These are phyloP conservation scores for Hemithea aestivaria DNA, from an alignment of 2,888 invertebrate species.

Conservation along the genomic window DNA sequence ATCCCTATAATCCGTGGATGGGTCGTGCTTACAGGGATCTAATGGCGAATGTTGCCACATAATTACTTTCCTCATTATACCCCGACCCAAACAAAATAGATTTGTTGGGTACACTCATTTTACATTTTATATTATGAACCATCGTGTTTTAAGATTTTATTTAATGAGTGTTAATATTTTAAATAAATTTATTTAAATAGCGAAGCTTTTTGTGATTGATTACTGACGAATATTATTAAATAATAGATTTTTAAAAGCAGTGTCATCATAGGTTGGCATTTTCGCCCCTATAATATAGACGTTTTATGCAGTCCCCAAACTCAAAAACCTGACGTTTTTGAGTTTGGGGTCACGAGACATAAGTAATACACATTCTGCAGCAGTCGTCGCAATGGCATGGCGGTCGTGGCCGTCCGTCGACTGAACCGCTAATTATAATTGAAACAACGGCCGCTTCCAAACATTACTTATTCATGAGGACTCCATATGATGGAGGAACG, in stretches of 20 bases:
- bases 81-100: slow-evolving; percentile 37
- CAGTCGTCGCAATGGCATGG: slow-evolving; percentile 26
- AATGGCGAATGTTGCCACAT: slow-evolving; percentile 66
- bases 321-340: no score
- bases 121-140: background rate
- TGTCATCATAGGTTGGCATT: no score
- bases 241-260: no score
- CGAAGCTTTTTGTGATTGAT: no score
- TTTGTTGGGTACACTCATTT: slow-evolving; percentile 26
- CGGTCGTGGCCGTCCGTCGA: slow-evolving; percentile 61
- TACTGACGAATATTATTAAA: no score
- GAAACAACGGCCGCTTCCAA: slow-evolving; percentile 74
- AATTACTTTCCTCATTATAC: slow-evolving; percentile 63
- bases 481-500: slow-evolving; percentile 73
- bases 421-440: slow-evolving; percentile 78
- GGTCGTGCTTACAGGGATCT: slow-evolving; percentile 57
- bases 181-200: no score
- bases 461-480: slow-evolving; percentile 78
- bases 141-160: no score
- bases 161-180: no score
- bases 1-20: slow-evolving; percentile 65
- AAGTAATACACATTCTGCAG: background rate
- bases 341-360: no score
- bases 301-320: no score
- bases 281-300: no score